A percentile compares a stretch with the other conserved stretches of the same genome.
These are phyloP conservation scores for Temnothorax rugatulus DNA, from an alignment of 2,888 invertebrate genomes.

Conservation along the genomic window DNA sequence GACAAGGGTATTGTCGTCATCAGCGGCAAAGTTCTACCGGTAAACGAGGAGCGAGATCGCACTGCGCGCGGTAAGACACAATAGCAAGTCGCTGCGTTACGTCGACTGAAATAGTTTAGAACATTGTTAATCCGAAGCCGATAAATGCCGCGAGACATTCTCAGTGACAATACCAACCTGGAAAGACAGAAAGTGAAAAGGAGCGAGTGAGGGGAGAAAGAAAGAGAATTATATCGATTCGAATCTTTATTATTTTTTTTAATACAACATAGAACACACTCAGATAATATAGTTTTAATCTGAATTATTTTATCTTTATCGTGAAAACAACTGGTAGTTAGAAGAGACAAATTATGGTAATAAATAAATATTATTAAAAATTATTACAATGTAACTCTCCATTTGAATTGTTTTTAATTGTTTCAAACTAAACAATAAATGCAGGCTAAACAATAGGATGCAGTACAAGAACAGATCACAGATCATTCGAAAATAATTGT, in stretches of 20 bases:
- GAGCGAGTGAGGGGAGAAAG: neutral
- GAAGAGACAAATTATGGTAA: neutral
- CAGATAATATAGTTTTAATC: neutral
- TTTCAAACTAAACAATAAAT: neutral
- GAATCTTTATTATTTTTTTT: neutral
- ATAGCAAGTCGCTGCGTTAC: conserved; percentile 61
- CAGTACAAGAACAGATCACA: neutral
- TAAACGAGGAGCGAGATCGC: conserved; percentile 53
- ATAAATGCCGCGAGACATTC: conserved; percentile 65
- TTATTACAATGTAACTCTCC: neutral
- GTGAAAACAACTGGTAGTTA: neutral
- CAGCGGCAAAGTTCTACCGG: conserved; percentile 57
- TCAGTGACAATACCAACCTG: conserved; percentile 51
- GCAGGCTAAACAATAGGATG: no score
- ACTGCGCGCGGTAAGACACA: conserved; percentile 62
- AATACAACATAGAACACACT: neutral
- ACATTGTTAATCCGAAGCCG: conserved; percentile 75
- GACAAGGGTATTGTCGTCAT: conserved; percentile 31
- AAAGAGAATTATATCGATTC: conserved; percentile 12
- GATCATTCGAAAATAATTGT: neutral
- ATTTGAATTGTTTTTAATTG: neutral
- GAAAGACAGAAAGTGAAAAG: conserved; percentile 27
- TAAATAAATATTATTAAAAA: neutral
- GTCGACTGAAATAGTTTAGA: conserved; percentile 74
- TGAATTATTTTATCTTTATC: neutral